Evolutionary conservation across 2,113 vertebrate genomes (phyloP), one percentile per base, ranked within the genome.

Genomic region (Xiphias gladius): DNA sequence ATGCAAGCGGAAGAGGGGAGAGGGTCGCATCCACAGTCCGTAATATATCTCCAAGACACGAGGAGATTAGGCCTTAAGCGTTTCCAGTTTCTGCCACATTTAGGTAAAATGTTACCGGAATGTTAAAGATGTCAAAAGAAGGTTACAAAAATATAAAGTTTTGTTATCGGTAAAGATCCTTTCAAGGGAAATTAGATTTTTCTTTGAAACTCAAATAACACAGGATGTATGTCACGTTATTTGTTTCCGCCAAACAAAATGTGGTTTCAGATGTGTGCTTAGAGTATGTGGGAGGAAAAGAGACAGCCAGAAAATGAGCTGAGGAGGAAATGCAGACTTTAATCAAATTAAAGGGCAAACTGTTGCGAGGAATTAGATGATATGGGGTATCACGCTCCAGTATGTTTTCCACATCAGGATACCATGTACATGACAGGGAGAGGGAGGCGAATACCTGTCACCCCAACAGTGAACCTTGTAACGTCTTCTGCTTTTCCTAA

Each of bases 281-380:
- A 74, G 22, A 69, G 69, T n/a, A 28, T 13, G 87, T 75, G 87
- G 64, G 80, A 37, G 90, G 89, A 57, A 35, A 69, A 59, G 55
- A 67, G 71, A 79, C 26, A 14, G 46, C 4, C 43, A 1, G 54
- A 14, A 16, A 68, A 32, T 1, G 16, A 68, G 68, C 57, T 0
- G 9, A 74, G 50, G 65, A 73, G 72, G 76, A 67, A 72, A 70
- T 57, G 30, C 59, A 50, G 30, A 59, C n/a, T 61, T 80, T 58
- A 87, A 92, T 90, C 13, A 46, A 76, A 84, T 92, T 73, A 87
- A 67, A 73, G 6, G 4, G 41, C 43, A 32, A 78, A 50, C 62
- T 68, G 54, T 62, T 83, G 39, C 14, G 7, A 68, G 66, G 80
- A 52, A 50, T 83, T 16, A 64, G 64, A 67, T 76, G 57, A 24